Base-by-base conservation (phyloP, 2,113 vertebrate genomes). In the Redunca redunca region DNA sequence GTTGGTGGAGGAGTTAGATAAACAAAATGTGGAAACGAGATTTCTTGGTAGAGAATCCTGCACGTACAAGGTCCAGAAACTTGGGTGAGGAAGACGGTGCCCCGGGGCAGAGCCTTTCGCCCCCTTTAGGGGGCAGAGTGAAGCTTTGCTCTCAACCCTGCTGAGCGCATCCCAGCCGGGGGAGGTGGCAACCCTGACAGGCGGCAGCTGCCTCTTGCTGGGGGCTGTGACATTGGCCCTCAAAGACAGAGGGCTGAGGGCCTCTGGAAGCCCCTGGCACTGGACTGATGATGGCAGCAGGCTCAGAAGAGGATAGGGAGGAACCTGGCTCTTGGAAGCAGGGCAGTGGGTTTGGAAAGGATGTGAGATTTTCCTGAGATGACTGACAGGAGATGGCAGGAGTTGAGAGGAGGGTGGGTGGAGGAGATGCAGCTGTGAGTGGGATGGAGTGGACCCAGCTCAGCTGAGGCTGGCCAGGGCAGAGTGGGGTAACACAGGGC, bases 211-310 rank as follows among this genome's bases (percentile, higher is more conserved):
- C 33, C 14, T 33, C 8, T 19, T 26, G 7, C 33, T 2, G 17
- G 23, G 40, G 57, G 40, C 55, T 26, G 77, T 6, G 7, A 5
- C 50, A 1, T 52, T 23, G 5, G 23, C 33, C 12, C 50, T 86
- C 43, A 10, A 5, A 7, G 2, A 67, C 1, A 28, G 50, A 60
- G 17, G 23, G 57, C 28, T 8, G 13, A 48, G 46, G 21, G 3
- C 9, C 33, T 33, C 53, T 67, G 14, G 26, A 48, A 14, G 30
- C 23, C 55, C 57, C 48, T 0, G 1, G n/a, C 0, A 0, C 28
- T 53, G 50, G 33, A 48, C 55, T 92, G 88, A 64, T 21, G 11
- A 10, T 0, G 1, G 26, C 14, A 10, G 14, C 15, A 2, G 36
- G 13, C 30, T 71, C n/a, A 46, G 84, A 52, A 40, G 26, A 16